Evolutionary conservation across 2,888 invertebrate genomes (phyloP).

Genomic region (Digitonthophagus gazella): DNA sequence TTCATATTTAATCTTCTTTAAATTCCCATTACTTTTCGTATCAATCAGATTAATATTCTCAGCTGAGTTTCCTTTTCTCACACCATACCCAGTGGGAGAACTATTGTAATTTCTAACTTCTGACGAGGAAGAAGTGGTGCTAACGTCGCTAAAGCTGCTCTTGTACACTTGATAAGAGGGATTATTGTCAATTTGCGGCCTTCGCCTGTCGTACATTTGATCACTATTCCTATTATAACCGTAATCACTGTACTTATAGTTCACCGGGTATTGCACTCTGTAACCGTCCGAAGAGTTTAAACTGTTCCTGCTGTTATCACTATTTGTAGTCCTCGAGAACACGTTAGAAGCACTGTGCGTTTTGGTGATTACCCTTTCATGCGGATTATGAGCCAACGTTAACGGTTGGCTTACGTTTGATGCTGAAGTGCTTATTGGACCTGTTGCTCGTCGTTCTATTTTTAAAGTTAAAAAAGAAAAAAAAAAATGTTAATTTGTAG

Average conservation of each 20-base stretch:
- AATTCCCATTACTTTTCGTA: conserved; percentile 40
- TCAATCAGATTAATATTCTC: conserved; percentile 46
- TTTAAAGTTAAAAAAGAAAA: neutral
- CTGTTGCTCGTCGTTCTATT: conserved; percentile 23
- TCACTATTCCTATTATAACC: conserved; percentile 25
- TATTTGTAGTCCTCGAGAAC: conserved; percentile 38
- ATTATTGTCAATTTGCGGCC: conserved; percentile 32
- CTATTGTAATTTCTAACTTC: conserved; percentile 30
- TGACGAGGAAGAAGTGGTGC: conserved; percentile 30
- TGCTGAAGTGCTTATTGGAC: conserved; percentile 40
- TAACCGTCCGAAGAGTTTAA: conserved; percentile 41
- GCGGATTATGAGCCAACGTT: conserved; percentile 31
- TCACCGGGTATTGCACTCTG: conserved; percentile 39
- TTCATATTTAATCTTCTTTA: conserved; percentile 50
- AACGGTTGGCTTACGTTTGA: conserved; percentile 39
- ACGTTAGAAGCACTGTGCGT: conserved; percentile 51
- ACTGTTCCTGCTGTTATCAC: conserved; percentile 38
- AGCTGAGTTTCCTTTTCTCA: conserved; percentile 46
- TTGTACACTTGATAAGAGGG: conserved; percentile 35
- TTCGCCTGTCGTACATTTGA: conserved; percentile 24
- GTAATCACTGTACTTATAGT: conserved; percentile 22
- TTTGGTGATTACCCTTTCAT: conserved; percentile 42
- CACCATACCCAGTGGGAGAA: conserved; percentile 20
- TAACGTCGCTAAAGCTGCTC: conserved; percentile 30
- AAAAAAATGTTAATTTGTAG: neutral